Base-by-base conservation (phyloP, 2,888 invertebrate genomes). In the Yponomeuta plumbellus region DNA sequence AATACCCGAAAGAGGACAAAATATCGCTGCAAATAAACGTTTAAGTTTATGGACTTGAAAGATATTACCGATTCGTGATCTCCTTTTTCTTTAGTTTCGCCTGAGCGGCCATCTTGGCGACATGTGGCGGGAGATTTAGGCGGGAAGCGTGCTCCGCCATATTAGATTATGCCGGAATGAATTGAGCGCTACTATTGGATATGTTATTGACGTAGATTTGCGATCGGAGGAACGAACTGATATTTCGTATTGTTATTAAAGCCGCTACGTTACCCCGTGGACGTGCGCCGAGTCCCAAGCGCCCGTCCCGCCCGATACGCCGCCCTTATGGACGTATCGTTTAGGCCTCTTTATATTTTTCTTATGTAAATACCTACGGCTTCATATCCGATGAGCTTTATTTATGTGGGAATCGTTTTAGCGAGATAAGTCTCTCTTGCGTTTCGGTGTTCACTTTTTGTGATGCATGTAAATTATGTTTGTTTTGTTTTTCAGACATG, bases 121-220 rank as follows among this genome's bases (percentile, higher is more conserved):
- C 91, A 91, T 91, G 88, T 90, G 91, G 89, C 87, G 84, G 88
- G 78, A 90, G 89, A 91, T 91, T 91, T 90, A 91, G 87, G 83
- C 89, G 86, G 86, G 85, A 86, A 88, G 88, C 91, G 91, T 91
- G 91, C 87, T 83, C 86, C 79, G 85, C 86, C 85, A 85, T 89
- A 90, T 89, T 85, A 88, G 88, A 88, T 90, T 89, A 90, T 88
- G 90, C 88, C 86, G 90, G 86, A 91, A 90, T 90, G 91, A 90
- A 91, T 90, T 88, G 91, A 77, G 77, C 79, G 77, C 88, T 87
- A 88, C 89, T 90, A 91, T 90, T 89, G 90, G 90, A 91, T 91
- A 88, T 91, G 91, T 90, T 91, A 91, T 91, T 89, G 91, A 90
- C 88, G 86, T 88, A 90, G 89, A 91, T 91, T 91, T 91, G 90